Percentiles rank a stretch among this genome's conserved stretches.
Evolutionary conservation across 2,888 invertebrate species (phyloP).

Genomic region (Eremobia ochroleuca): DNA sequence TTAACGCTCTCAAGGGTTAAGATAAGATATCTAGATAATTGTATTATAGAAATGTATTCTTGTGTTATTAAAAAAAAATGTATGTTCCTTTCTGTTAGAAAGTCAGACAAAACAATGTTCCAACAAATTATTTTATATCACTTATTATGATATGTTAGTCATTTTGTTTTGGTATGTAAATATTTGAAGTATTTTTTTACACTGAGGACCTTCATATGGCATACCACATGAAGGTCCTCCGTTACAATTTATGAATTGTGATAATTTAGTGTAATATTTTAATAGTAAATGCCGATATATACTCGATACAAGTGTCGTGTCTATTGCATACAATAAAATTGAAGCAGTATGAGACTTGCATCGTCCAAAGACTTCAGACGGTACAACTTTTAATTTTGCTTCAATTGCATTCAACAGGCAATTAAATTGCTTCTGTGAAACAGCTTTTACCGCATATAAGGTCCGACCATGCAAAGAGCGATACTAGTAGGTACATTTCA

Average conservation of each 20-base stretch:
- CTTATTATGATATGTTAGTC: slow-evolving; percentile 9
- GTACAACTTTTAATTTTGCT: neutral
- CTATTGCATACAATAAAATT: slow-evolving; percentile 1
- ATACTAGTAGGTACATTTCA: neutral
- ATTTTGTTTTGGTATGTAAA: slow-evolving; percentile 31
- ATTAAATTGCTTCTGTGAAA: slow-evolving; percentile 3
- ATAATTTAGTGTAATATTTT: slow-evolving; percentile 25
- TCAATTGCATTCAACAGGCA: slow-evolving; percentile 13
- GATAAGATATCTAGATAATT: slow-evolving; percentile 38
- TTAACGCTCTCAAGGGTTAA: slow-evolving; percentile 38
- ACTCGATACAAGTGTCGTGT: slow-evolving; percentile 11
- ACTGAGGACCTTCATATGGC: neutral
- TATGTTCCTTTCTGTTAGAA: slow-evolving; percentile 27
- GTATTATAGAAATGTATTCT: slow-evolving; percentile 22
- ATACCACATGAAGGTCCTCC: no score
- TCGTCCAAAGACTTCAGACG: neutral
- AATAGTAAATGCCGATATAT: neutral
- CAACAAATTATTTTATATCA: slow-evolving; percentile 9
- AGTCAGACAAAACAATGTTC: neutral
- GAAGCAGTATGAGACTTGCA: neutral
- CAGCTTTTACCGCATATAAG: neutral
- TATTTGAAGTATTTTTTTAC: slow-evolving; percentile 34
- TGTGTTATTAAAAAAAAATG: slow-evolving; percentile 15
- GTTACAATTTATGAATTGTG: slow-evolving; percentile 36
- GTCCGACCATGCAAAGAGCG: neutral